Evolutionary conservation across 2,113 vertebrate species (phyloP).

Genomic region (Pachycephala philippinensis): DNA sequence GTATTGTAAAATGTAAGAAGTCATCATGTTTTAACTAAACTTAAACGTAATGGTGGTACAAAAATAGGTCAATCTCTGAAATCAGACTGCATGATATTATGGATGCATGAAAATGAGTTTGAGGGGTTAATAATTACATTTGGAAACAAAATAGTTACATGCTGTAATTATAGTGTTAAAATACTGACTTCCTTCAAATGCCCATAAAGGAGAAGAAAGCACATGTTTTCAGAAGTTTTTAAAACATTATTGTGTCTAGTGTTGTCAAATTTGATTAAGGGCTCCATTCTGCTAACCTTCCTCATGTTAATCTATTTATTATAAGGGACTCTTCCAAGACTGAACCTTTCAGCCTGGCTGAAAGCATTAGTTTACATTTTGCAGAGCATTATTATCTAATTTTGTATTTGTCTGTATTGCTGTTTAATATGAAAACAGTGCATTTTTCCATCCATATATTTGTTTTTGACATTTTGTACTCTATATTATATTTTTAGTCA

Average conservation of each 20-base stretch:
- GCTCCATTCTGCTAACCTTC: neutral
- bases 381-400: neutral
- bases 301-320: neutral
- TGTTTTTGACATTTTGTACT: neutral
- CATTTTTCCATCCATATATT: neutral
- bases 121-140: slow-evolving; percentile 22
- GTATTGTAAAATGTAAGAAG: neutral
- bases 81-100: slow-evolving; percentile 27
- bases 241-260: slow-evolving; percentile 21
- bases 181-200: slow-evolving; percentile 23
- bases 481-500: neutral
- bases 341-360: neutral
- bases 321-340: neutral
- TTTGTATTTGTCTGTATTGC: neutral
- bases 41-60: neutral
- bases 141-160: slow-evolving; percentile 32
- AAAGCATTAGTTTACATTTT: neutral
- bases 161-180: slow-evolving; percentile 50
- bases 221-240: neutral
- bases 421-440: neutral
- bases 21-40: slow-evolving; percentile 1
- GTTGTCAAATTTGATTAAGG: neutral
- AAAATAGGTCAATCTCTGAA: slow-evolving; percentile 37
- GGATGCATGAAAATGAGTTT: slow-evolving; percentile 26
- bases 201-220: neutral